These are phyloP conservation scores for Muntiacus reevesi DNA, from an alignment of 2,113 vertebrate species.

Conservation along the genomic window DNA sequence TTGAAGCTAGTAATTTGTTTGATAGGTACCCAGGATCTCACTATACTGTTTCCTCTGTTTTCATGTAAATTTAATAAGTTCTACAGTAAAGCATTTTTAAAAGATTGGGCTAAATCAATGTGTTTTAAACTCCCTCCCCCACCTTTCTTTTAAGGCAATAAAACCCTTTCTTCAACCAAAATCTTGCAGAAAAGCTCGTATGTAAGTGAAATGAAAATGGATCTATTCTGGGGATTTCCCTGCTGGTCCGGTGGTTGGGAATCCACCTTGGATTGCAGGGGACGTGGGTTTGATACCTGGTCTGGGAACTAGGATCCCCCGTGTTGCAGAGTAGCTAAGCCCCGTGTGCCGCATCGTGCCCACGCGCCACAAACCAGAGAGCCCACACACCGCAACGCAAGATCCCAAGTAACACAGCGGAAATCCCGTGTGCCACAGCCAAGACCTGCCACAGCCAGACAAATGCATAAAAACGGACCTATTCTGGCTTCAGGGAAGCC, in stretches of 20 bases:
- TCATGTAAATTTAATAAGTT: slow-evolving; percentile 14
- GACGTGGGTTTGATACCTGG: not conserved
- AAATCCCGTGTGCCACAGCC: not conserved
- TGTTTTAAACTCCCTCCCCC: not conserved
- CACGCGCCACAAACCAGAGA: not conserved
- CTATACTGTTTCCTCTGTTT: slow-evolving; percentile 13
- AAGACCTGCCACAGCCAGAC: not conserved
- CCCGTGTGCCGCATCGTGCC: accelerated
- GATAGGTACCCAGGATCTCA: not conserved
- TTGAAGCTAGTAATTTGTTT: not conserved
- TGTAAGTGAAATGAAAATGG: slow-evolving; percentile 17
- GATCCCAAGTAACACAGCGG: not conserved
- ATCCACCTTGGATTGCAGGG: not conserved
- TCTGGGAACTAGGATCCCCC: not conserved
- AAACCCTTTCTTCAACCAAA: slow-evolving; percentile 4
- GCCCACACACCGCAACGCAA: not conserved
- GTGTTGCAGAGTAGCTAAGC: not conserved
- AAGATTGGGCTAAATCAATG: not conserved
- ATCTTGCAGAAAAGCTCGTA: not conserved
- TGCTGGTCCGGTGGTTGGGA: not conserved
- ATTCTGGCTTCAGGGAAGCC: not conserved
- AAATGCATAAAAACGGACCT: not conserved
- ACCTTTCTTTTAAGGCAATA: not conserved
- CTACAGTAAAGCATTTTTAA: slow-evolving; percentile 22
- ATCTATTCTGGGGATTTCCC: not conserved